A percentile compares a stretch with the other conserved stretches of the same genome.
These are phyloP conservation scores for Macrobrachium nipponense DNA, from an alignment of 1,140 invertebrate species.

Conservation along the genomic window DNA sequence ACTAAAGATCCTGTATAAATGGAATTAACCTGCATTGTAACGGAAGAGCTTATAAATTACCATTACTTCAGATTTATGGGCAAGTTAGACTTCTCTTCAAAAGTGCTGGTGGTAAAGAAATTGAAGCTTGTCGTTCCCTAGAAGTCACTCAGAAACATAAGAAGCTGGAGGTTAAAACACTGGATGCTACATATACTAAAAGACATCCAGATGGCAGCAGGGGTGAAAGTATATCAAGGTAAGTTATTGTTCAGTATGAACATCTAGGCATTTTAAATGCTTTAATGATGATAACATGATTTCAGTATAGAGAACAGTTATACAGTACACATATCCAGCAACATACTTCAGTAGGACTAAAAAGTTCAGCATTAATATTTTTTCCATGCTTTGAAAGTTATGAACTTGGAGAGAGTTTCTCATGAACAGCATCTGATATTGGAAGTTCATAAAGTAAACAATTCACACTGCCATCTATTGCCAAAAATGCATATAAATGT, in stretches of 20 bases:
- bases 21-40: neutral
- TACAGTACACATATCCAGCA: too few relatives aligned
- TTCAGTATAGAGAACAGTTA: too few relatives aligned
- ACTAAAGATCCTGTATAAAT: neutral
- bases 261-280: neutral
- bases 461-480: too few relatives aligned
- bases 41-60: neutral
- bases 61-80: slow-evolving; percentile 35
- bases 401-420: too few relatives aligned
- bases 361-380: too few relatives aligned
- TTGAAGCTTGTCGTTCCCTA: slow-evolving; percentile 25
- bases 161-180: slow-evolving; percentile 29
- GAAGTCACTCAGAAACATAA: slow-evolving; percentile 36
- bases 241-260: neutral
- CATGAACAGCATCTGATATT: too few relatives aligned
- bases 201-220: slow-evolving; percentile 2
- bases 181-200: slow-evolving; percentile 17
- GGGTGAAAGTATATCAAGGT: slow-evolving; percentile 24
- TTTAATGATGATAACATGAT: too few relatives aligned
- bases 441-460: too few relatives aligned
- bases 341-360: too few relatives aligned
- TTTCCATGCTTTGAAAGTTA: too few relatives aligned
- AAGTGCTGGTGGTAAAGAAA: slow-evolving; percentile 17
- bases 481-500: too few relatives aligned
- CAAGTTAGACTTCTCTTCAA: slow-evolving; percentile 50